A percentile compares a stretch with the other conserved stretches of the same genome.
Conservation (phyloP, 2,113 vertebrate genomes). For the Okapia johnstoni region DNA sequence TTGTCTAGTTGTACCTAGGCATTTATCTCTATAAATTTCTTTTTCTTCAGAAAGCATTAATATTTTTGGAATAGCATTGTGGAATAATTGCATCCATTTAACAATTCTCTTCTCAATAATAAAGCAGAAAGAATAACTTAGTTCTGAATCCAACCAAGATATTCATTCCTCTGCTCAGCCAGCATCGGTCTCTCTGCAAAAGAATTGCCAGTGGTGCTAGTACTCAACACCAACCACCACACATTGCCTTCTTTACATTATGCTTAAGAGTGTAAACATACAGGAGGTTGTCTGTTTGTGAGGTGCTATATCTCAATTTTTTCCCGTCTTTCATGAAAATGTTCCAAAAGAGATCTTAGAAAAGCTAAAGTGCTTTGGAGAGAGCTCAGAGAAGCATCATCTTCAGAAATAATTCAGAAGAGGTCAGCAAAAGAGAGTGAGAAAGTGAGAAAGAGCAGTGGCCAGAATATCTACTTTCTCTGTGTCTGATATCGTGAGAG, state of each 20-base stretch:
- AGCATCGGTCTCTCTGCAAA: not conserved
- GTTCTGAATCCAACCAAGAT: not conserved
- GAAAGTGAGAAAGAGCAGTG: not conserved
- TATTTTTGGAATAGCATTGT: conserved; percentile 5
- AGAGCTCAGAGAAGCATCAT: not conserved
- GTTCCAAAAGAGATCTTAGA: not conserved
- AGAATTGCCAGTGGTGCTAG: not conserved
- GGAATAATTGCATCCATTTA: conserved; percentile 22
- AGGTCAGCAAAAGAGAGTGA: not conserved
- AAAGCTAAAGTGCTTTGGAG: not conserved
- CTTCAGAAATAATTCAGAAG: not conserved
- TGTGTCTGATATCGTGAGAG: not conserved
- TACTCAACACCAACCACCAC: not conserved
- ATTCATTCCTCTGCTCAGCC: not conserved
- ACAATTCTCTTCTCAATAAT: not conserved
- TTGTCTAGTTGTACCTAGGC: not conserved
- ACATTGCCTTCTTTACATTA: not conserved
- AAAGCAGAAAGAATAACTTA: conserved; percentile 3
- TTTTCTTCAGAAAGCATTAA: conserved; percentile 16
- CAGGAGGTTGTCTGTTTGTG: not conserved
- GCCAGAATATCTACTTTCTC: not conserved
- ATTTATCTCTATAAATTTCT: conserved; percentile 35
- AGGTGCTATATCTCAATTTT: not conserved
- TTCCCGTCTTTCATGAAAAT: not conserved
- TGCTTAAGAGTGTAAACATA: not conserved